A percentile compares a stretch with the other conserved stretches of the same genome.
These are phyloP conservation scores for Paratilapia polleni DNA, from an alignment of 2,113 vertebrate genomes.

Conservation along the genomic window DNA sequence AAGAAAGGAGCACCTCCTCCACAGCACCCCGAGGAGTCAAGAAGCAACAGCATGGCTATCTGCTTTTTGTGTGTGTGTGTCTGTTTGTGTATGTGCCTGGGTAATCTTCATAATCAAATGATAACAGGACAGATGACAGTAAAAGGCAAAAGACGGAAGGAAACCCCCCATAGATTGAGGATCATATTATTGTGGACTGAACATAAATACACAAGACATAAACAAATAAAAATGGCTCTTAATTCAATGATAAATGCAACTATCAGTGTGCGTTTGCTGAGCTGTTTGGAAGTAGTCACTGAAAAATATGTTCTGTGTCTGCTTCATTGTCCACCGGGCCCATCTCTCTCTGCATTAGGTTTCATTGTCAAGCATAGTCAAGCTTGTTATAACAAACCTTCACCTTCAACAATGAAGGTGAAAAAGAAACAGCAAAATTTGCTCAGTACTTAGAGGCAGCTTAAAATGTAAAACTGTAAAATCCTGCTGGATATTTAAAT, in stretches of 20 bases:
- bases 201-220: background rate
- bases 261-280: conserved; percentile 4
- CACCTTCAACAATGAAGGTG: background rate
- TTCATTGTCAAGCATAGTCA: background rate
- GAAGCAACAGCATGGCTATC: conserved; percentile 11
- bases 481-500: too few species aligned
- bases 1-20: conserved; percentile 60
- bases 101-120: conserved; percentile 58
- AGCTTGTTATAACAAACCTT: conserved; percentile 22
- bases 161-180: background rate
- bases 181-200: background rate
- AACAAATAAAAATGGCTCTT: background rate
- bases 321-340: background rate
- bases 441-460: too few species aligned
- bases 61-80: background rate
- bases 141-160: conserved; percentile 14
- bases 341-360: background rate
- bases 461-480: too few species aligned
- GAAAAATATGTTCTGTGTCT: conserved; percentile 19
- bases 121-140: conserved; percentile 21
- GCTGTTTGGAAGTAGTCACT: background rate
- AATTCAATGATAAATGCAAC: background rate
- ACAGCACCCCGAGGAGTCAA: conserved; percentile 43
- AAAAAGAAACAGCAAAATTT: background rate
- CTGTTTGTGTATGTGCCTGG: conserved; percentile 11